Evolutionary conservation across 2,113 vertebrate genomes (phyloP), one percentile per base, ranked within the genome.

Genomic region (Gymnorhina tibicen): DNA sequence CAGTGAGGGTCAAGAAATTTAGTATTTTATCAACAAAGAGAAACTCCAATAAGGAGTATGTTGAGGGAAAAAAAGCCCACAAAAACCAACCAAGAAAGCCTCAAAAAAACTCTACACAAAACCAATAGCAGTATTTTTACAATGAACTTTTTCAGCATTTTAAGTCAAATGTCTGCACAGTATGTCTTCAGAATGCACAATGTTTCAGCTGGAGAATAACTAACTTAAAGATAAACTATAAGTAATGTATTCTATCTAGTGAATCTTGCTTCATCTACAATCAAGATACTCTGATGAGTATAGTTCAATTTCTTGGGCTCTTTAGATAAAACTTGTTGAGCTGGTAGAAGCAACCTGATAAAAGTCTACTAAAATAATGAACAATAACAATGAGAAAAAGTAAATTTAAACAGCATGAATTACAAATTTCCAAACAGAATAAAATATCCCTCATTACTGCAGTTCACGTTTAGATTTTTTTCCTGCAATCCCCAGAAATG

Each of bases 251-350:
- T 80, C 30, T 80, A 37, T 58, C 59, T 77, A n/a, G 37, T 60
- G n/a, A 90, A 87, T 91, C 63, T 66, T 75, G 20, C 17, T 89
- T 72, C 28, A 69, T 56, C n/a, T 86, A 73, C 53, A 72, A 49
- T 73, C 37, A 80, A 68, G 28, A 77, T 62, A 66, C 17, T 83
- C 46, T 68, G 39, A 90, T 6, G 32, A 92, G 42, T 58, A 73
- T 17, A 53, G 52, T 56, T 76, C 22, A 41, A 41, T 93, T 83
- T 83, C 46, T 76, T 41, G 20, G 23, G 37, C 28, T 73, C 91
- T 92, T 67, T 17, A 92, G 37, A 49, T 69, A 83, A 78, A 56
- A n/a, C 49, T 56, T 82, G 13, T 35, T 76, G 62, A 94, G 21
- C n/a, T 76, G 13, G 22, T 37, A 91, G 62, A 91, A 78, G 7